Conservation (phyloP, 2,888 invertebrate genomes). For the Ditula angustiorana region DNA sequence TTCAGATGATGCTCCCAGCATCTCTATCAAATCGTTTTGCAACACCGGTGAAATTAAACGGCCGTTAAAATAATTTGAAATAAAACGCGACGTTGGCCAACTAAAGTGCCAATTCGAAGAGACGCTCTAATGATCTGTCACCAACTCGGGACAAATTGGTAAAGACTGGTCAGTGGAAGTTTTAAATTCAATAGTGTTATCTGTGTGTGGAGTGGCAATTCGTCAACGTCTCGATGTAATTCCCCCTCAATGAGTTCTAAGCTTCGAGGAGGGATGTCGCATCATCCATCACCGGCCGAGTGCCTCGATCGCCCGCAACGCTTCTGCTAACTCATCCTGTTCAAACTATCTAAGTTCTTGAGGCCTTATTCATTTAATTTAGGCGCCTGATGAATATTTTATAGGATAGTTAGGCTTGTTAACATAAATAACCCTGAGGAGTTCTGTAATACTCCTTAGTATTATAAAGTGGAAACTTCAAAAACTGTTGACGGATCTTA, state of each 20-base stretch:
- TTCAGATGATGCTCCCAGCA: not conserved
- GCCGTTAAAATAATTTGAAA: not conserved
- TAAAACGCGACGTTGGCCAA: not conserved
- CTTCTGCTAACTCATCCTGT: conserved; percentile 62
- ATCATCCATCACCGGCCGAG: conserved; percentile 76
- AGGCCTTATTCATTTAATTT: conserved; percentile 45
- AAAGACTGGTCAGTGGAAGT: conserved; percentile 49
- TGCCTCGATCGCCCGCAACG: conserved; percentile 54
- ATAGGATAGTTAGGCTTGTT: conserved; percentile 31
- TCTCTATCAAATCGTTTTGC: not conserved
- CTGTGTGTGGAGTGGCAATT: conserved; percentile 75
- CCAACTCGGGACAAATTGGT: conserved; percentile 36
- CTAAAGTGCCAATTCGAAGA: conserved; percentile 1
- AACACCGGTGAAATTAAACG: not conserved
- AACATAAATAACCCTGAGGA: conserved; percentile 23
- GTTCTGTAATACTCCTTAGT: not conserved
- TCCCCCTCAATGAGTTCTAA: conserved; percentile 80
- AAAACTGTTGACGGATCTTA: not conserved
- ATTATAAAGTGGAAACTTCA: not conserved
- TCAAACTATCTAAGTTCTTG: conserved; percentile 55
- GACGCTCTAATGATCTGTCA: conserved; percentile 34
- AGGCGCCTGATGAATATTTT: conserved; percentile 37
- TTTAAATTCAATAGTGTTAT: conserved; percentile 79
- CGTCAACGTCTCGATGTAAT: conserved; percentile 82
- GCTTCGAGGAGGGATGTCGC: conserved; percentile 72